Evolutionary conservation across 2,113 vertebrate species (phyloP), one percentile per base, ranked within the genome.

Genomic region (Athene cunicularia): DNA sequence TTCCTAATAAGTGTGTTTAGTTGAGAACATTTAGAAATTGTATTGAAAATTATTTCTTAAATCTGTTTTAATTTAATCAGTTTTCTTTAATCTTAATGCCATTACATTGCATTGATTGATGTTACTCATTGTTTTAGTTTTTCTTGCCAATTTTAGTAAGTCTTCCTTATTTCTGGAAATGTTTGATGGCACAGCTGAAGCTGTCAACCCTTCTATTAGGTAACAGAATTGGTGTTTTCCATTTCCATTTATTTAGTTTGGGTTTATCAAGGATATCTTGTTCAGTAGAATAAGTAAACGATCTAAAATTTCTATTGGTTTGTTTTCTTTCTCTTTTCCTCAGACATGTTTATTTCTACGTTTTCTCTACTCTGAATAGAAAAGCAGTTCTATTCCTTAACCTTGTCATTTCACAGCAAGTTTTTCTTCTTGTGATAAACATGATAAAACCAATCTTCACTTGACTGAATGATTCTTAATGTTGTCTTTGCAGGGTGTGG

Each of bases 401-500:
- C 45, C 33, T 30, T 4, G 59, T 5, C 26, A 2, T 5, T 12
- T 14, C 60, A 22, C 53, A 62, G 66, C 35, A 16, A 32, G 14
- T 33, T 83, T 41, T 23, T 52, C 28, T 64, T 7, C 67, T 33
- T 12, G 53, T 8, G 60, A 4, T 2, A 4, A 47, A 52, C 12
- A 2, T 1, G 7, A 17, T 53, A n/a, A 43, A 4, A 21, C 15
- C 2, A 0, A 12, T 47, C 45, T 47, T 50, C 18, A 2, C 24
- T 19, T 20, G 55, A 14, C 37, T 18, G 18, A 28, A 7, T 17
- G 28, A 0, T 19, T 32, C 33, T 52, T 8, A 0, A 1, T 4
- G 11, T 39, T 52, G 41, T 76, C 64, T 84, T 77, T 82, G 21
- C 96, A 99, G 99, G 96, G 5, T 99, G 99, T 52, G 99, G 99